Evolutionary conservation across 2,888 invertebrate genomes (phyloP).

Genomic region (Melieria crassipennis): DNA sequence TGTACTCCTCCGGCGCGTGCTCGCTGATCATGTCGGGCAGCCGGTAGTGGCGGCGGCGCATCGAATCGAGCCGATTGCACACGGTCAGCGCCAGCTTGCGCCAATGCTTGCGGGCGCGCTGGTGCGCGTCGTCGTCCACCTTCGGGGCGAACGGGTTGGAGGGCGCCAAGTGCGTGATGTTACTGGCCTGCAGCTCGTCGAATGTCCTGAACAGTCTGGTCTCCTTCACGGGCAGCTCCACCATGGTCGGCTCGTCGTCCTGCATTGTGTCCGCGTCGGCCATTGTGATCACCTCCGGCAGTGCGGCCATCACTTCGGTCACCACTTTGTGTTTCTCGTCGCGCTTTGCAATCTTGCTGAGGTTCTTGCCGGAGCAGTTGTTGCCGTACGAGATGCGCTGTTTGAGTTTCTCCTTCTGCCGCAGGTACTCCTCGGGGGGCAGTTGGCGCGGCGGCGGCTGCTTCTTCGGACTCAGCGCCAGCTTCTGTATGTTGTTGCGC

Average conservation of each 20-base stretch:
- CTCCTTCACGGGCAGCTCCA: neutral
- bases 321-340: neutral
- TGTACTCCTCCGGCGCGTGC: slow-evolving; percentile 1
- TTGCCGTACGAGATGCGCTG: slow-evolving; percentile 49
- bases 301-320: neutral
- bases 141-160: neutral
- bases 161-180: neutral
- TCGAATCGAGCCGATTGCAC: slow-evolving; percentile 25
- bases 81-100: slow-evolving; percentile 33
- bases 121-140: slow-evolving; percentile 4
- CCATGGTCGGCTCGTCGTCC: neutral
- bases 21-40: neutral
- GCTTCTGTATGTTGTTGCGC: slow-evolving; percentile 49
- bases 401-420: slow-evolving; percentile 41
- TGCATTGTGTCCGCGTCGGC: neutral
- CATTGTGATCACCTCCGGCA: neutral
- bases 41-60: neutral
- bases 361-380: slow-evolving; percentile 46
- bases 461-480: slow-evolving; percentile 29
- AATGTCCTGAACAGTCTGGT: neutral
- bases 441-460: neutral
- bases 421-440: slow-evolving; percentile 15
- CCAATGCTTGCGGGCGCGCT: slow-evolving; percentile 35
- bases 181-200: slow-evolving; percentile 7
- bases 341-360: slow-evolving; percentile 30